A percentile compares a stretch with the other conserved stretches of the same genome.
These are phyloP conservation scores for Myotis findleyi DNA, from an alignment of 2,797 vertebrate species.

Conservation along the genomic window DNA sequence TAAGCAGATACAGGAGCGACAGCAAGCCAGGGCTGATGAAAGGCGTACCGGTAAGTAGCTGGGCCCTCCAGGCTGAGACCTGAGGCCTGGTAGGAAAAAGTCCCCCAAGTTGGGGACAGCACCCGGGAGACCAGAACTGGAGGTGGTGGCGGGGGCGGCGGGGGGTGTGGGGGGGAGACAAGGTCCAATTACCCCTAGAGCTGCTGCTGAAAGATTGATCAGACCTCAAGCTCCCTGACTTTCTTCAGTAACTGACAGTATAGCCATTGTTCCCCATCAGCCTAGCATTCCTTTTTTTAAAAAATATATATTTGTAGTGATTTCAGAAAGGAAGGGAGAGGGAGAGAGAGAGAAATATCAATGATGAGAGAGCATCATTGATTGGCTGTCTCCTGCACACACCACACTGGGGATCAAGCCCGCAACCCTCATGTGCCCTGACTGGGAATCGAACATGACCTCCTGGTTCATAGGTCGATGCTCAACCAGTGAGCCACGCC, in stretches of 20 bases:
- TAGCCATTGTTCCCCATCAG: not conserved
- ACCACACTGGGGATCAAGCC: too few relatives aligned
- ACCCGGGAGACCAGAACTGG: not conserved
- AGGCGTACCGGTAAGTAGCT: constrained; percentile 84
- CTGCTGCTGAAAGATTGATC: constrained; percentile 13
- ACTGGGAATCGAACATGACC: too few relatives aligned
- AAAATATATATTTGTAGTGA: too few relatives aligned
- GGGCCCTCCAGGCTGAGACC: not conserved
- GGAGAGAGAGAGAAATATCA: too few relatives aligned
- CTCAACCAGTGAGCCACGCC: too few relatives aligned
- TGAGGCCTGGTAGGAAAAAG: not conserved
- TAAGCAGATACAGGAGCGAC: constrained; percentile 87
- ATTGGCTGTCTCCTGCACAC: too few relatives aligned
- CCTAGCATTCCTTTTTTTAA: not conserved
- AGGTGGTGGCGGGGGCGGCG: not conserved
- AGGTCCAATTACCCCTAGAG: not conserved
- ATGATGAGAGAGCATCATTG: too few relatives aligned
- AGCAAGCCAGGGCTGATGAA: constrained; percentile 75
- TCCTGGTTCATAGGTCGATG: too few relatives aligned
- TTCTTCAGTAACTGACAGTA: constrained; percentile 39
- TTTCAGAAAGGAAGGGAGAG: too few relatives aligned
- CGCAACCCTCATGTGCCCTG: too few relatives aligned
- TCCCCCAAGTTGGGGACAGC: not conserved
- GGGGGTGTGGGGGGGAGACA: too few relatives aligned
- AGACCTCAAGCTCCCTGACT: not conserved